A percentile compares a stretch with the other conserved stretches of the same genome.
Conservation (phyloP, 92 coral and sea anemone genomes). For the Parazoanthus atlanticus region DNA sequence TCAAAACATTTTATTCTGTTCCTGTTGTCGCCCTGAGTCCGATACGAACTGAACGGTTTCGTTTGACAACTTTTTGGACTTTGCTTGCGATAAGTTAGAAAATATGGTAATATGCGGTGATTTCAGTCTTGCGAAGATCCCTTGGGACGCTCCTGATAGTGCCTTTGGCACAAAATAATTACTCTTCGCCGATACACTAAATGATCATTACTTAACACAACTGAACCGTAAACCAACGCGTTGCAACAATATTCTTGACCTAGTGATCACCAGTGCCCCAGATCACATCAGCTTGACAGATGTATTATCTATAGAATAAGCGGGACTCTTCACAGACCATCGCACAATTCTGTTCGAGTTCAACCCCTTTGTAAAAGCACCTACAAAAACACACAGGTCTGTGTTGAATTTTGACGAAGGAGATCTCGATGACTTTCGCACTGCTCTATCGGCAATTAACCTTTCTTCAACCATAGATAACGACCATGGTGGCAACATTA, state of each 20-base stretch:
- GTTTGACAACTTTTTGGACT: constrained; percentile 48
- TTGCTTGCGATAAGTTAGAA: constrained; percentile 49
- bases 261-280: constrained; percentile 50
- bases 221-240: constrained; percentile 60
- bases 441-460: constrained; percentile 26
- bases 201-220: constrained; percentile 55
- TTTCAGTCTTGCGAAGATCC: constrained; percentile 52
- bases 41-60: constrained; percentile 45
- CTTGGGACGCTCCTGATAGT: constrained; percentile 51
- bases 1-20: constrained; percentile 49
- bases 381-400: constrained; percentile 39
- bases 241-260: constrained; percentile 50
- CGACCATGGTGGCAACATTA: constrained; percentile 28
- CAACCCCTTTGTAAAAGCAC: constrained; percentile 50
- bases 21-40: constrained; percentile 45
- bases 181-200: constrained; percentile 43
- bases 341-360: constrained; percentile 56
- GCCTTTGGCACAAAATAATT: constrained; percentile 44
- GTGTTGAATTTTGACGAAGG: constrained; percentile 60
- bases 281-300: constrained; percentile 43
- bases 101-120: constrained; percentile 65
- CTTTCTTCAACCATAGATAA: constrained; percentile 30
- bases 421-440: constrained; percentile 58
- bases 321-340: constrained; percentile 63
- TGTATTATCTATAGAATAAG: constrained; percentile 36